Conservation (phyloP, 2,113 vertebrate species). For the Edolisoma coerulescens region DNA sequence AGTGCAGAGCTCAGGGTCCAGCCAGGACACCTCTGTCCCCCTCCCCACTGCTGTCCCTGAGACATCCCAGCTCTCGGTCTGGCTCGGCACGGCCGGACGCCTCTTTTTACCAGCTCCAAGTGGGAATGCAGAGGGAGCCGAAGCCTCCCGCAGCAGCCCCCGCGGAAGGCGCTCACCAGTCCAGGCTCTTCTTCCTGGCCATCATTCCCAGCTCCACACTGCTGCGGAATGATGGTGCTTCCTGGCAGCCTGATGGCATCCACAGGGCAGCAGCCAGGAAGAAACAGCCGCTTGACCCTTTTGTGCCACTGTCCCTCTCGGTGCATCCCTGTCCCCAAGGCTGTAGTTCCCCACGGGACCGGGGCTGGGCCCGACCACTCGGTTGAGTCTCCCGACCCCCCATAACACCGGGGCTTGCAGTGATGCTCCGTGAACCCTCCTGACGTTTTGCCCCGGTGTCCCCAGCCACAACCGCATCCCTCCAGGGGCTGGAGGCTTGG, state of each 20-base stretch:
- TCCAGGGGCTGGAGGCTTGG: not conserved
- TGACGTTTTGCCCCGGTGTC: rapidly evolving
- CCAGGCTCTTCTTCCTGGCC: not conserved
- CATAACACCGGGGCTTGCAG: rapidly evolving
- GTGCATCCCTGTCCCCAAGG: not conserved
- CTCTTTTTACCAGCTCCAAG: not conserved
- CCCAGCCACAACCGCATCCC: not conserved
- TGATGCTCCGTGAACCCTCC: not conserved
- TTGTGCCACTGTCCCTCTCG: rapidly evolving
- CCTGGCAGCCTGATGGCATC: not conserved
- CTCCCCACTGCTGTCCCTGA: rapidly evolving
- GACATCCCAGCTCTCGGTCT: not conserved
- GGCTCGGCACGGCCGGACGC: not conserved
- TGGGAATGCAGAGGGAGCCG: not conserved
- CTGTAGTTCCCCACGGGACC: rapidly evolving
- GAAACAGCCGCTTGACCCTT: not conserved
- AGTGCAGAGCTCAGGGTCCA: not conserved
- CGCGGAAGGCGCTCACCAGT: not conserved
- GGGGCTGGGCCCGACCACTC: not conserved
- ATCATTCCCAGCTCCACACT: not conserved
- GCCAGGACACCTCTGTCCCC: rapidly evolving
- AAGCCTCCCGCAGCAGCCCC: not conserved
- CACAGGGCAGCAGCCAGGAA: not conserved
- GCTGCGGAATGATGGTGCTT: not conserved
- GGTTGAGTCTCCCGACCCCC: rapidly evolving